Percentiles rank a stretch among this genome's conserved stretches.
These are phyloP conservation scores for Piscicola geometra DNA, from an alignment of 2,888 invertebrate species.

Conservation along the genomic window DNA sequence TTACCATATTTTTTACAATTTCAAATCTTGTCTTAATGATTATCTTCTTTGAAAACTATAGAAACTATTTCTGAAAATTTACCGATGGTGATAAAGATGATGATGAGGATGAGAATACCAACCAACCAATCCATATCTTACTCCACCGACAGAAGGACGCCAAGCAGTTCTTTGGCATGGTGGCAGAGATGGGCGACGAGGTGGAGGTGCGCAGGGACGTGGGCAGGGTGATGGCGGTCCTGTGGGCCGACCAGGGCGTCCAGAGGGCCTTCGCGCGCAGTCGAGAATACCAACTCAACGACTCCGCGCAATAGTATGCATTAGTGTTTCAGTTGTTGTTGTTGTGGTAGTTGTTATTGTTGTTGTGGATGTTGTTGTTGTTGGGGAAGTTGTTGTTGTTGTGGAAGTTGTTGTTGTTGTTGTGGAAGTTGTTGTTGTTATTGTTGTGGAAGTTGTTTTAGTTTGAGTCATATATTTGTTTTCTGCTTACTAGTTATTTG, in stretches of 20 bases:
- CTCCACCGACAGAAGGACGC: conserved; percentile 35
- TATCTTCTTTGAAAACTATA: conserved; percentile 33
- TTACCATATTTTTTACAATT: no score
- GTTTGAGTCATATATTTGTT: not conserved
- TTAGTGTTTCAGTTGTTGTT: not conserved
- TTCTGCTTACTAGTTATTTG: no score
- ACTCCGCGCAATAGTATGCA: conserved; percentile 75
- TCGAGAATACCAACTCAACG: conserved; percentile 67
- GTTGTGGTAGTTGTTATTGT: not conserved
- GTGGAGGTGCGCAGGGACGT: conserved; percentile 77
- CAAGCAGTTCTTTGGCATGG: conserved; percentile 33
- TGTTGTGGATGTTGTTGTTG: not conserved
- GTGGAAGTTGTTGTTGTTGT: no score
- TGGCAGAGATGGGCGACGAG: conserved; percentile 67
- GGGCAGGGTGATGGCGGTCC: conserved; percentile 75
- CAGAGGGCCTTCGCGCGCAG: conserved; percentile 68
- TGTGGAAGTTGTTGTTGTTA: no score
- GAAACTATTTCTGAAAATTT: no score
- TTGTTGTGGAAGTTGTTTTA: conserved; percentile 69
- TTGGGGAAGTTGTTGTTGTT: no score
- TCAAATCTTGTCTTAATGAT: conserved; percentile 30
- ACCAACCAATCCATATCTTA: no score
- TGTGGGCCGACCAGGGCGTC: conserved; percentile 81
- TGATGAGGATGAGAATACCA: not conserved
- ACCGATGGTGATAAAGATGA: not conserved